Conservation (phyloP, 2,797 vertebrate species). For the Anguilla megastoma region DNA sequence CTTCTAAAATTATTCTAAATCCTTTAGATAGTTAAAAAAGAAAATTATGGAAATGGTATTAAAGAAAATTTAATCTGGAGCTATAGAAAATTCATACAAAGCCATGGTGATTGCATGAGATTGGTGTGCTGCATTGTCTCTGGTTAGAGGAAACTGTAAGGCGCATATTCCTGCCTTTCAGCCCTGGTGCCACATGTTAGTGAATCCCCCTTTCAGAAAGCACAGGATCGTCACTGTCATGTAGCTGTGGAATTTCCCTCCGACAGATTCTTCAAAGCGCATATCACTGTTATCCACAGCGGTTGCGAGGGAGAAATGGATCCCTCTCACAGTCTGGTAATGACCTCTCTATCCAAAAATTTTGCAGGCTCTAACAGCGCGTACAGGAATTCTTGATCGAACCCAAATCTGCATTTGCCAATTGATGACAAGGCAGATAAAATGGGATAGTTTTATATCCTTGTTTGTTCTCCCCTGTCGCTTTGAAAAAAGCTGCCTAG, state of each 20-base stretch:
- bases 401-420: slow-evolving; percentile 52
- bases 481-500: slow-evolving; percentile 36
- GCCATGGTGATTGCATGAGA: not conserved
- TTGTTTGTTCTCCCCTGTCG: slow-evolving; percentile 24
- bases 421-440: slow-evolving; percentile 56
- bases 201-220: not conserved
- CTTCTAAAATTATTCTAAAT: not conserved
- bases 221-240: slow-evolving; percentile 17
- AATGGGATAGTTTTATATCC: slow-evolving; percentile 44
- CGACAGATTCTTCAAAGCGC: not conserved
- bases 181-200: not conserved
- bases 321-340: not conserved
- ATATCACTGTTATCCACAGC: not conserved
- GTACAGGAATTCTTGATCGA: slow-evolving; percentile 54
- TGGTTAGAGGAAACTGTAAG: not conserved
- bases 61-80: not conserved
- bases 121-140: not conserved
- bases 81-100: not conserved
- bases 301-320: not conserved
- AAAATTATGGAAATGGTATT: not conserved
- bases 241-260: slow-evolving; percentile 23
- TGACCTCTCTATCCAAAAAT: slow-evolving; percentile 34
- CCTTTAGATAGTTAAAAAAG: not conserved
- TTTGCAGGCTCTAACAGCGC: slow-evolving; percentile 54
- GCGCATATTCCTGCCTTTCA: not conserved